Conservation (phyloP, 2,888 invertebrate species). For the Diaprepes abbreviatus region DNA sequence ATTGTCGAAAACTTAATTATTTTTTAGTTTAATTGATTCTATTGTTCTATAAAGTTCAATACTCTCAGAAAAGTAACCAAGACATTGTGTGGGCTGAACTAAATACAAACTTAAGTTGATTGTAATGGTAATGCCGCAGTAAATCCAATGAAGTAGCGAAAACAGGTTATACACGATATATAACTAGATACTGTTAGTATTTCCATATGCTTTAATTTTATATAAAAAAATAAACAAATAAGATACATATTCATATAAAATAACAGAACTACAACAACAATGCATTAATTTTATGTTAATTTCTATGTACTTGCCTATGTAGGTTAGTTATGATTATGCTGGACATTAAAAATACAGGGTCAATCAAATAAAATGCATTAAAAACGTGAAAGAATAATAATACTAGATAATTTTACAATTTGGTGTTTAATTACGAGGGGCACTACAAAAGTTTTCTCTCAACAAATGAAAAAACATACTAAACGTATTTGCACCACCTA, state of each 20-base stretch:
- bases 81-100: slow-evolving; percentile 15
- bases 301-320: neutral
- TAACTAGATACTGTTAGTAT: slow-evolving; percentile 1
- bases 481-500: too few species aligned
- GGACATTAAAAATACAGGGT: too few species aligned
- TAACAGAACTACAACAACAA: neutral
- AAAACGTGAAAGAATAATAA: too few species aligned
- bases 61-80: neutral
- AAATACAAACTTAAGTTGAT: slow-evolving; percentile 6
- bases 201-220: too few species aligned
- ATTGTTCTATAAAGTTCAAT: neutral
- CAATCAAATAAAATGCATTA: too few species aligned
- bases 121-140: slow-evolving; percentile 1
- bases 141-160: slow-evolving; percentile 14
- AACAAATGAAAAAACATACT: too few species aligned
- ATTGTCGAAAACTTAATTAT: too few species aligned
- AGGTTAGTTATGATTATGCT: neutral
- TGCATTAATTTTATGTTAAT: neutral
- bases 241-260: slow-evolving; percentile 2
- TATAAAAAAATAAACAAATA: neutral
- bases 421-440: too few species aligned
- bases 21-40: too few species aligned
- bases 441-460: too few species aligned
- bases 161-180: slow-evolving; percentile 10
- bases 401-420: too few species aligned